phyloP scores from a whole-genome alignment of 92 coral and sea anemone genomes.

The Palythoa heliodiscus region DNA sequence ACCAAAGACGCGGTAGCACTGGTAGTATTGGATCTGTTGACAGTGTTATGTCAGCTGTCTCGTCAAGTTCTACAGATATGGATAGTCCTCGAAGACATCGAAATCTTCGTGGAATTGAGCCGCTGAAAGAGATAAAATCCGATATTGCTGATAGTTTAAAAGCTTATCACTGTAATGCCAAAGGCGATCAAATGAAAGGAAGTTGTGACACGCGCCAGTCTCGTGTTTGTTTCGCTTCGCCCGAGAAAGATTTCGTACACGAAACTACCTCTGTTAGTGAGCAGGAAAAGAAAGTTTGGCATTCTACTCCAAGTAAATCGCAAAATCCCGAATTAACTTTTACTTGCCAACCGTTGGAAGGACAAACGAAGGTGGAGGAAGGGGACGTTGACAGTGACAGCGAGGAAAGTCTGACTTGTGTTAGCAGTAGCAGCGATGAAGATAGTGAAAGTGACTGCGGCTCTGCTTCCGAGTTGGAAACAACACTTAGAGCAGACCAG shows the following conservation, averaged over 20 bases:
- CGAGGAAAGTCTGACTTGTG: constrained; percentile 88
- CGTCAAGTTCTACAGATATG: constrained; percentile 44
- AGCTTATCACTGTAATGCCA: constrained; percentile 62
- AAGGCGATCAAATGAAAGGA: constrained; percentile 34
- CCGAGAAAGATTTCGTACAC: constrained; percentile 17
- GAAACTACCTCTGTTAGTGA: background rate
- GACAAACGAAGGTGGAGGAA: constrained; percentile 7
- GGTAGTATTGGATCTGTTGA: constrained; percentile 62
- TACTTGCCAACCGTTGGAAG: background rate
- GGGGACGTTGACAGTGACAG: constrained; percentile 39
- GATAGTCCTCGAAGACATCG: constrained; percentile 52
- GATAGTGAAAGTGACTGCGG: constrained; percentile 42
- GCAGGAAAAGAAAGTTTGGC: constrained; percentile 6
- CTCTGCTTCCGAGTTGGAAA: constrained; percentile 24
- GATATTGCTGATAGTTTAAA: constrained; percentile 63
- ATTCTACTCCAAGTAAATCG: constrained; percentile 44
- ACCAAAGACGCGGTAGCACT: constrained; percentile 61
- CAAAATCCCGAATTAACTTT: constrained; percentile 7
- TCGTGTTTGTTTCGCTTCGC: constrained; percentile 48
- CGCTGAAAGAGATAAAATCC: constrained; percentile 61
- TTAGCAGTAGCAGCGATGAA: constrained; percentile 66
- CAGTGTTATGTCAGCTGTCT: constrained; percentile 36
- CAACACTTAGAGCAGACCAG: constrained; percentile 15
- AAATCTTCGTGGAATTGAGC: constrained; percentile 70
- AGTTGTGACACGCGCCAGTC: background rate